Evolutionary conservation across 1,140 invertebrate species (phyloP).

Genomic region (Bacillus rossius): DNA sequence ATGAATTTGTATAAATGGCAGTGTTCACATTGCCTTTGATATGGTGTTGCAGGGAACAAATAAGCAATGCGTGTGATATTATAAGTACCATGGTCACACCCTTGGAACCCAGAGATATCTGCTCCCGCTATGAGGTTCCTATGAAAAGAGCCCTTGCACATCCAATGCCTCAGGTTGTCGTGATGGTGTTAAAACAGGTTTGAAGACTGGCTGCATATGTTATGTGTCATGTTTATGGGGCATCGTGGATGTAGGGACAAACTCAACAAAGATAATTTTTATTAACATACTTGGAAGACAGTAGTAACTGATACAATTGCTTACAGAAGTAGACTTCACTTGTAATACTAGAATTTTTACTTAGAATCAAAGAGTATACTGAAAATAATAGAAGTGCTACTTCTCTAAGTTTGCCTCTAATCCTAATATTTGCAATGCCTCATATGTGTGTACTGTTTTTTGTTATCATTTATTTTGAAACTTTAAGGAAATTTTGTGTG

Average conservation of each 20-base stretch:
- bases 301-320: neutral
- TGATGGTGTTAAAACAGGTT: slow-evolving; percentile 38
- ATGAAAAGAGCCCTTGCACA: slow-evolving; percentile 41
- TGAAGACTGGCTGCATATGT: slow-evolving; percentile 6
- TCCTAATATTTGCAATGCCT: no score
- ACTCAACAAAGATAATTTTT: slow-evolving; percentile 30
- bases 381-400: no score
- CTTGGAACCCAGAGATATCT: slow-evolving; percentile 37
- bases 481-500: no score
- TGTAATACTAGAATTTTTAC: neutral
- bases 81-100: slow-evolving; percentile 37
- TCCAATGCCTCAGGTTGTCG: slow-evolving; percentile 33
- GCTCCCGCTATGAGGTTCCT: slow-evolving; percentile 38
- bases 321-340: neutral
- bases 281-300: slow-evolving; percentile 24
- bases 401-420: no score
- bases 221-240: no score
- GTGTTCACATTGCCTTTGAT: no score
- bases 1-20: no score
- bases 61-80: slow-evolving; percentile 42
- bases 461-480: no score
- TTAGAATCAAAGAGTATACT: no score
- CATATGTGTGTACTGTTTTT: no score
- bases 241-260: no score
- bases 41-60: slow-evolving; percentile 38